A percentile compares a stretch with the other conserved stretches of the same genome.
These are phyloP conservation scores for Mimachlamys varia DNA, from an alignment of 2,888 invertebrate species.

Conservation along the genomic window DNA sequence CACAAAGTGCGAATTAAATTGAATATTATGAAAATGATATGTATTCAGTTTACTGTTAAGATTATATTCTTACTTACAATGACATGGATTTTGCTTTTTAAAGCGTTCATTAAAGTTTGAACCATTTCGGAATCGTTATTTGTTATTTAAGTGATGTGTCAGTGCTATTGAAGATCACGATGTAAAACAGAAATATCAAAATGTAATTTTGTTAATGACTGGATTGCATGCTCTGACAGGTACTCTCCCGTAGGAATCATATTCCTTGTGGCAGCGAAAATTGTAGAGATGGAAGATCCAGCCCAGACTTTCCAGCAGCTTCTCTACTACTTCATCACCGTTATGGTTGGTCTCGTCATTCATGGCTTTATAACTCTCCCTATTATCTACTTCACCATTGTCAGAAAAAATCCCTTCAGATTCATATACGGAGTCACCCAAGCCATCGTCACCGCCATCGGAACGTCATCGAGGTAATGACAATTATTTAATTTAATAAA, in stretches of 20 bases:
- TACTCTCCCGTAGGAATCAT: slow-evolving; percentile 77
- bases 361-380: slow-evolving; percentile 94
- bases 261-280: slow-evolving; percentile 87
- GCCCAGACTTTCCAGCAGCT: slow-evolving; percentile 83
- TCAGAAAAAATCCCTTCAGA: slow-evolving; percentile 92
- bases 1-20: too few species aligned
- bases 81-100: too few species aligned
- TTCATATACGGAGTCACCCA: slow-evolving; percentile 92
- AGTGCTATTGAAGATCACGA: too few species aligned
- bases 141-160: too few species aligned
- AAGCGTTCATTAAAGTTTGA: too few species aligned
- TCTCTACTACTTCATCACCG: slow-evolving; percentile 87
- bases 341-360: slow-evolving; percentile 90
- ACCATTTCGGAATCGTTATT: too few species aligned
- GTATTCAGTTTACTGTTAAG: too few species aligned
- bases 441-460: slow-evolving; percentile 93
- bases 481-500: neutral
- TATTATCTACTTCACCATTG: slow-evolving; percentile 90
- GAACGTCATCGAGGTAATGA: slow-evolving; percentile 92
- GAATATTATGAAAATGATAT: too few species aligned
- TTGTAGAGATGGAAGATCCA: slow-evolving; percentile 88
- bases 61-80: too few species aligned
- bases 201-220: slow-evolving; percentile 34
- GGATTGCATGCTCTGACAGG: slow-evolving; percentile 60
- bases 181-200: neutral